Evolutionary conservation across 2,113 vertebrate genomes (phyloP), one percentile per base, ranked within the genome.

Genomic region (Hoplias malabaricus): DNA sequence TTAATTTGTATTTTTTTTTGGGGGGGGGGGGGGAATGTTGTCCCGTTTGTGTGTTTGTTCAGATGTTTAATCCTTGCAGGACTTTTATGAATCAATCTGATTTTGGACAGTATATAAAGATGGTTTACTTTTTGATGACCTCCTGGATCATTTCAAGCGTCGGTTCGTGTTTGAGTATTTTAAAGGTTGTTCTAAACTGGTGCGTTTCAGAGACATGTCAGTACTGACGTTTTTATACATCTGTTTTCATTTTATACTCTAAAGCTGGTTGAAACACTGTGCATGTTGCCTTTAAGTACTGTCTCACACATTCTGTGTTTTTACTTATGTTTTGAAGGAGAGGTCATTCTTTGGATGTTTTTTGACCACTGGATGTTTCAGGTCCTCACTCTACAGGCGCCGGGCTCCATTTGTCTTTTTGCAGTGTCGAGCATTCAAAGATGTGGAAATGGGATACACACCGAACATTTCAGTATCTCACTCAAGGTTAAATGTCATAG

Each of bases 281-380:
- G 57, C 57, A 31, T 71, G 34, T 53, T 78, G 76, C 31, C 68
- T 72, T 72, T 40, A 77, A 56, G 68, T 31, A 11, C 27, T 25
- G 12, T 4, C 70, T 70, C 10, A 16, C 33, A 21, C 63, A 36
- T 67, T 16, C 69, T 40, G 36, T 38, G 27, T 70, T 74, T 48
- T 56, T n/a, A 42, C 62, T 75, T 46, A 10, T 16, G 3, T 56
- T 38, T 71, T 40, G 5, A 23, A n/a, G 31, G 8, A 54, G n/a
- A 56, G 71, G 13, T 69, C 21, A 33, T 38, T 59, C 10, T 25
- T 36, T 68, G 23, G 21, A 40, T 25, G n/a, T n/a, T 7, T 13
- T 19, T 42, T 36, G 40, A 40, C 8, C 3, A 21, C 25, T 27
- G 54, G 62, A 77, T 61, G 21, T 61, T 21, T 31, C 36, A 33